Base-by-base conservation (phyloP, 2,888 invertebrate genomes). In the Iphiclides podalirius region DNA sequence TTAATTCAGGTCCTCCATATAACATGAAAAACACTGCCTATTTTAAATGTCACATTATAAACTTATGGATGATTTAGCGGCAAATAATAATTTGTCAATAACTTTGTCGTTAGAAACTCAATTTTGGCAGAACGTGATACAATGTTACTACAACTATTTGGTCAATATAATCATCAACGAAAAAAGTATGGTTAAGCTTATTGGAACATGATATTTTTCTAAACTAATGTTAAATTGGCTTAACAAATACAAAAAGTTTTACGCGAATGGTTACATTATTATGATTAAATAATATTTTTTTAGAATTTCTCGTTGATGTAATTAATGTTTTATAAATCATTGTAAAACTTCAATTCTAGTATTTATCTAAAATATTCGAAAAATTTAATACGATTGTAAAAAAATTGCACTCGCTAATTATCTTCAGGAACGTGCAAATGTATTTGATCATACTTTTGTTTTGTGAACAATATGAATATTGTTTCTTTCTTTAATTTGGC, bases 181-280 rank as follows among this genome's bases (percentile, higher is more conserved):
- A 72, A 52, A n/a, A 59, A 58, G 52, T 64, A 70, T 70, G 67
- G 63, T 63, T 70, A 66, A 62, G 58, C 74, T 31, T 61, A 63
- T 62, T 62, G 64, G 66, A 67, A 68, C 64, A 72, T 77, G 36
- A 43, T 49, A 79, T 79, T 79, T 81, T 81, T 70, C 67, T 77
- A 78, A 74, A 67, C 63, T 59, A 67, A 60, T 67, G 63, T 73
- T 73, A 66, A 63, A 73, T 72, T 72, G 72, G 75, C 79, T 79
- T 78, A 75, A 64, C 68, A 65, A 71, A 70, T 70, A 38, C 46
- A 44, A 43, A 44, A 57, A 67, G 68, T 75, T 70, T 72, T 69
- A 69, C 60, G 71, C 70, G 59, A 74, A 72, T 59, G 70, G 66
- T 45, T 50, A 45, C 39, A 43, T 15, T 34, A 39, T 41, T 40